Conservation (phyloP, 2,888 invertebrate genomes). For the Phrixothrix hirtus region DNA sequence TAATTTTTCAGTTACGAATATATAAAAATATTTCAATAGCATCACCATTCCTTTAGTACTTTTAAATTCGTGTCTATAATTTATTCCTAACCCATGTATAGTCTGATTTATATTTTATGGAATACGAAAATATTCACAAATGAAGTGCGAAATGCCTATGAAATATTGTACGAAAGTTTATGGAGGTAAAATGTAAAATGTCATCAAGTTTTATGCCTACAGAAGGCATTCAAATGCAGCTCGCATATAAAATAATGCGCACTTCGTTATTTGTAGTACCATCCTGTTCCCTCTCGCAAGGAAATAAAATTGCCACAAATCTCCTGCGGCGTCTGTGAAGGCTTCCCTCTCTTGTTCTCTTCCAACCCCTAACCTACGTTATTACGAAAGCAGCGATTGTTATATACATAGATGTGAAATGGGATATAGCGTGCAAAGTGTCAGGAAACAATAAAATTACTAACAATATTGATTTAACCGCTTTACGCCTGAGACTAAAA, state of each 20-base stretch:
- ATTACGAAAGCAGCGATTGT: slow-evolving; percentile 38
- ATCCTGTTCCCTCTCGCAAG: slow-evolving; percentile 42
- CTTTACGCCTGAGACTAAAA: too few relatives aligned
- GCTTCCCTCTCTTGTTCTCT: slow-evolving; percentile 25
- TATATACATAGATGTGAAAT: slow-evolving; percentile 38
- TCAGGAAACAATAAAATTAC: slow-evolving; percentile 16
- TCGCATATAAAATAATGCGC: slow-evolving; percentile 42
- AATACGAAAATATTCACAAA: slow-evolving; percentile 7
- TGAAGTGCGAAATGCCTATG: slow-evolving; percentile 6
- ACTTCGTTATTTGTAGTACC: slow-evolving; percentile 49
- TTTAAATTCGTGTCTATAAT: slow-evolving; percentile 1
- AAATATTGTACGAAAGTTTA: slow-evolving; percentile 14
- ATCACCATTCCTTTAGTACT: not conserved
- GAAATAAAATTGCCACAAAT: slow-evolving; percentile 50
- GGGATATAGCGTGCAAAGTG: slow-evolving; percentile 14
- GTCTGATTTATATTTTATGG: slow-evolving; percentile 6
- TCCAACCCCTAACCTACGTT: slow-evolving; percentile 42
- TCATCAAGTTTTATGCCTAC: slow-evolving; percentile 15
- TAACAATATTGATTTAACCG: too few relatives aligned
- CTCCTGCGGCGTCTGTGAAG: slow-evolving; percentile 39
- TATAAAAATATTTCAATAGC: too few relatives aligned
- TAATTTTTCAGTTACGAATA: not conserved
- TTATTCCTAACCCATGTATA: not conserved
- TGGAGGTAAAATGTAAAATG: slow-evolving; percentile 13
- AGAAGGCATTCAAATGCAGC: slow-evolving; percentile 39